Evolutionary conservation across 1,140 invertebrate species (phyloP), one percentile per base, ranked within the genome.

Genomic region (Drosophila teissieri): DNA sequence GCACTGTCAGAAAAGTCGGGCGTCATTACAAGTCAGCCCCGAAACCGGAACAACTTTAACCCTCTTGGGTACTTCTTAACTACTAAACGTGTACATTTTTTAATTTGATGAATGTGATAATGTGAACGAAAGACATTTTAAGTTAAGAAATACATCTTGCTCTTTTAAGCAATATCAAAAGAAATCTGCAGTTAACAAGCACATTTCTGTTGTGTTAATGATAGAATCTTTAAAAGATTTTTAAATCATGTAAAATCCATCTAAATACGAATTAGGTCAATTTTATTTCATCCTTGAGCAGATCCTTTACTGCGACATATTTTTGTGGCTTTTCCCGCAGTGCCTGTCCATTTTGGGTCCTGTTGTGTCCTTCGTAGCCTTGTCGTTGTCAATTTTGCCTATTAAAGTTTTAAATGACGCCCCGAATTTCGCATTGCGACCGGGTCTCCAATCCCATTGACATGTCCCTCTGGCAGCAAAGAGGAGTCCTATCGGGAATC

Each of bases 331-430:
- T 57, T 36, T 70, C 27, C 15, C 27, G 0, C 49, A 46, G 63
- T 54, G 51, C 67, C 34, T 40, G 36, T 36, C 19, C 67, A 56
- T 52, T 39, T 56, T 17, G 48, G 39, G 40, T 70, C 49, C 65
- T 51, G 37, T 15, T 58, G 31, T 45, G 68, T 52, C 55, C 42
- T 69, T 55, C 46, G 48, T 19, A 60, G 44, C 54, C 57, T 45
- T 62, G 61, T 82, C 83, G 65, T 82, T 86, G 83, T 86, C 83
- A 86, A 88, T 86, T 88, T 76, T 80, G 83, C 83, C 88, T 86
- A 86, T 86, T 86, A 86, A 86, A 86, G 83, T 86, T 86, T 86
- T 86, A 86, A 86, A 88, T 86, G 84, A 86, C 83, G 83, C 84
- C 83, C 83, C 83, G 63, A 86, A 88, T 77, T 83, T 86, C 83